Percentiles rank a stretch among this genome's conserved stretches.
Conservation (phyloP, 1,140 invertebrate species). For the Pemphigus obesinymphae region DNA sequence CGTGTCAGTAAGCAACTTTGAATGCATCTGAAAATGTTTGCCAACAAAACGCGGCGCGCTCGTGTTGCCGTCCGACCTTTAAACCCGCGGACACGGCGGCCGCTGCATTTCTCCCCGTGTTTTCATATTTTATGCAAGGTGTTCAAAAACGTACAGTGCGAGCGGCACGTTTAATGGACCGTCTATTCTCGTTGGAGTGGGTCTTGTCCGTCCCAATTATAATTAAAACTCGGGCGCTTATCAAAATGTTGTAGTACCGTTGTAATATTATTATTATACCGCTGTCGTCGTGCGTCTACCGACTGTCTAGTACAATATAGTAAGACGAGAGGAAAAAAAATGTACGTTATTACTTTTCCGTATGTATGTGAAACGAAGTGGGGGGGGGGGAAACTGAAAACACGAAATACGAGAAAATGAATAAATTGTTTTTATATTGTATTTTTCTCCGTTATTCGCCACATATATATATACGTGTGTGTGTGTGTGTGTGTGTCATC, state of each 20-base stretch:
- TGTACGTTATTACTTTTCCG: too few species aligned
- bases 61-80: not conserved
- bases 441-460: not conserved
- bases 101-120: not conserved
- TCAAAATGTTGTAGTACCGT: not conserved
- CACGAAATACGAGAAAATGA: not conserved
- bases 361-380: too few species aligned
- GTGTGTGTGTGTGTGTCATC: too few species aligned
- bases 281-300: too few species aligned
- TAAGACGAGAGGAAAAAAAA: too few species aligned
- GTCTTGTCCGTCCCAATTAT: not conserved
- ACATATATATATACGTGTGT: too few species aligned
- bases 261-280: not conserved
- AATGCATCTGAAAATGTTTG: not conserved
- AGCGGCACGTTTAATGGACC: not conserved
- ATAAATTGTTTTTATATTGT: not conserved
- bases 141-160: not conserved
- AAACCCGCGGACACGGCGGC: not conserved
- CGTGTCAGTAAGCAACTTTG: constrained; percentile 9
- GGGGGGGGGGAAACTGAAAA: too few species aligned
- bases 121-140: not conserved
- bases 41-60: constrained; percentile 4
- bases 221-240: not conserved
- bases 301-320: too few species aligned
- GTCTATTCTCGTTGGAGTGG: too few species aligned